phyloP scores from a whole-genome alignment of 2,888 invertebrate genomes.

The Holacanthella duospinosa region DNA sequence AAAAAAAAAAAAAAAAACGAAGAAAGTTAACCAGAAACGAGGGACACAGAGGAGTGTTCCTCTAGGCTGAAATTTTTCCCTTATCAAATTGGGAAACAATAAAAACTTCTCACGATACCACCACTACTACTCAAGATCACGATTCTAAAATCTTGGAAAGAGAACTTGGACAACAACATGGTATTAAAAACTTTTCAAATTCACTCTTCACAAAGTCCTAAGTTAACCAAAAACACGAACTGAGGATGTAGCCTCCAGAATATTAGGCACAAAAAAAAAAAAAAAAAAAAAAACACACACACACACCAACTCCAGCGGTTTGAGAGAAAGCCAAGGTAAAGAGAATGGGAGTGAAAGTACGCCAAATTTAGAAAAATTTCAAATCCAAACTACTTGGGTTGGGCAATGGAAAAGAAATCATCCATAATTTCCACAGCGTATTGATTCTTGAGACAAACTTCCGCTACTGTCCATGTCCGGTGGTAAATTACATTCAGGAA shows the following conservation, averaged over 20 bases:
- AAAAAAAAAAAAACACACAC: too few species aligned
- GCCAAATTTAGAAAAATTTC: background rate
- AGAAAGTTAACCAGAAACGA: constrained; percentile 1
- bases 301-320: background rate
- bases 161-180: background rate
- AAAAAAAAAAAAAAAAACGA: background rate
- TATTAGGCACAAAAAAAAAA: too few species aligned
- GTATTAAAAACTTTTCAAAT: background rate
- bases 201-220: background rate
- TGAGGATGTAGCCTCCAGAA: too few species aligned
- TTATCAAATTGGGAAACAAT: constrained; percentile 22
- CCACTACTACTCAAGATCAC: background rate
- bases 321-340: background rate
- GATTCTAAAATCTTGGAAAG: background rate
- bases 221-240: background rate
- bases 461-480: constrained; percentile 36
- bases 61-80: background rate
- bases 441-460: constrained; percentile 37
- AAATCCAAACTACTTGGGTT: constrained; percentile 25
- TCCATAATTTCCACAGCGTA: constrained; percentile 38
- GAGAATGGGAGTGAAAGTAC: background rate
- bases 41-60: constrained; percentile 7
- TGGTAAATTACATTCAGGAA: constrained; percentile 38
- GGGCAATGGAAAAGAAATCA: constrained; percentile 37
- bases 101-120: constrained; percentile 15